These are phyloP conservation scores for Chascanopsetta lugubris DNA, from an alignment of 2,113 vertebrate species.

Conservation along the genomic window DNA sequence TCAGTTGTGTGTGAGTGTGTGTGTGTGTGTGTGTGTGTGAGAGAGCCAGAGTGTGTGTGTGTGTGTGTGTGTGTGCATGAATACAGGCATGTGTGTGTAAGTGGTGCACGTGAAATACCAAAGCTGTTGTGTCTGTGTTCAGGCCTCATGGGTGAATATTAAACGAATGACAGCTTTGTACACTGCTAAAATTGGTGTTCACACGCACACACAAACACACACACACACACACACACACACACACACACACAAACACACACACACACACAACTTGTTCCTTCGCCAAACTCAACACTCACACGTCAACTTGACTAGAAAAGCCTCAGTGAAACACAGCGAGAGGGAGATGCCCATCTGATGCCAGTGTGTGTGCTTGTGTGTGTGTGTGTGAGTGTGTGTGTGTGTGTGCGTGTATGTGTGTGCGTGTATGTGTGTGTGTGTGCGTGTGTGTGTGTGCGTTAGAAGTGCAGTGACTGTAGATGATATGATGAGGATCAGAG, in stretches of 20 bases:
- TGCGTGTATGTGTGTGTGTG: not conserved
- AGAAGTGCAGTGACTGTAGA: conserved; percentile 16
- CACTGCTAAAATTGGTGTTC: conserved; percentile 62
- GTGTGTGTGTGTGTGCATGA: not conserved
- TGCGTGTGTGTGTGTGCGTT: conserved; percentile 20
- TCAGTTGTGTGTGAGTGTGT: not conserved
- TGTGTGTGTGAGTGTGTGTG: conserved; percentile 35
- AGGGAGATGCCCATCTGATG: conserved; percentile 38
- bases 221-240: not conserved
- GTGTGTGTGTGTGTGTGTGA: no score
- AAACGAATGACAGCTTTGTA: conserved; percentile 64
- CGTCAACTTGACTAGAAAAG: conserved; percentile 35
- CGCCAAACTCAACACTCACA: conserved; percentile 18
- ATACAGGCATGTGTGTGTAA: conserved; percentile 18
- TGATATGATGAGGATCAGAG: conserved; percentile 3
- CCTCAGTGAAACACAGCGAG: conserved; percentile 49
- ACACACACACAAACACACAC: conserved; percentile 5
- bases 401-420: conserved; percentile 18
- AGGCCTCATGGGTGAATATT: conserved; percentile 54
- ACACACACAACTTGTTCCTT: not conserved
- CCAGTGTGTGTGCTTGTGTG: conserved; percentile 44
- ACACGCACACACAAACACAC: conserved; percentile 33
- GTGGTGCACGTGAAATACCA: conserved; percentile 64
- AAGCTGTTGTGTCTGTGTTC: conserved; percentile 58
- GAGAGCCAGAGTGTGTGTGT: not conserved